A percentile compares a stretch with the other conserved stretches of the same genome.
Evolutionary conservation across 1,140 invertebrate species (phyloP).

Genomic region (Drosophila orena): DNA sequence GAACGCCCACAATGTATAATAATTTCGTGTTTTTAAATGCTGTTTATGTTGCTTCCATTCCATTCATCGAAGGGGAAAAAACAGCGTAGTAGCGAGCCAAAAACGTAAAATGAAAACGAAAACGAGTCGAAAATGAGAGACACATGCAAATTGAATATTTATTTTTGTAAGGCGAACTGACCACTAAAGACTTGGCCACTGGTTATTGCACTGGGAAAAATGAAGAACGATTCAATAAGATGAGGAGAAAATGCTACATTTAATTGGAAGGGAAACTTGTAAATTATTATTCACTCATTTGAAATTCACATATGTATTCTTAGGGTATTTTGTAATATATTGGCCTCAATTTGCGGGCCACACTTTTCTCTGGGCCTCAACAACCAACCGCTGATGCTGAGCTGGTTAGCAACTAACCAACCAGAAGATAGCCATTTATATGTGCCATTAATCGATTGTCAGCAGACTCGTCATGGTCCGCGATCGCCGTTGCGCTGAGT

Average conservation of each 20-base stretch:
- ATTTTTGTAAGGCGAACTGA: constrained; percentile 13
- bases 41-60: constrained; percentile 75
- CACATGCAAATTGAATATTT: constrained; percentile 76
- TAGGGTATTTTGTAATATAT: not conserved
- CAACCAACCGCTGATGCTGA: constrained; percentile 9
- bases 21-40: constrained; percentile 64
- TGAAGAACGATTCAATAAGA: not conserved
- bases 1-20: constrained; percentile 73
- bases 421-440: constrained; percentile 82
- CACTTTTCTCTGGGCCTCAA: not conserved
- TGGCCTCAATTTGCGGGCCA: not conserved
- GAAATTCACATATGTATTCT: not conserved
- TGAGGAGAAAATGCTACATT: no score
- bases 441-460: constrained; percentile 82
- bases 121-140: constrained; percentile 51
- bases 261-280: no score
- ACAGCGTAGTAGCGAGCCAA: constrained; percentile 37
- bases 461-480: constrained; percentile 71
- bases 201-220: constrained; percentile 12
- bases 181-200: constrained; percentile 16
- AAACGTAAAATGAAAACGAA: constrained; percentile 58
- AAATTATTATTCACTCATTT: not conserved
- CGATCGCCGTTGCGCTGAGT: constrained; percentile 43
- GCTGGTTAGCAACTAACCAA: constrained; percentile 50
- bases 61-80: constrained; percentile 64